A percentile compares a stretch with the other conserved stretches of the same genome.
These are phyloP conservation scores for Polietes domitor DNA, from an alignment of 2,888 invertebrate genomes.

Conservation along the genomic window DNA sequence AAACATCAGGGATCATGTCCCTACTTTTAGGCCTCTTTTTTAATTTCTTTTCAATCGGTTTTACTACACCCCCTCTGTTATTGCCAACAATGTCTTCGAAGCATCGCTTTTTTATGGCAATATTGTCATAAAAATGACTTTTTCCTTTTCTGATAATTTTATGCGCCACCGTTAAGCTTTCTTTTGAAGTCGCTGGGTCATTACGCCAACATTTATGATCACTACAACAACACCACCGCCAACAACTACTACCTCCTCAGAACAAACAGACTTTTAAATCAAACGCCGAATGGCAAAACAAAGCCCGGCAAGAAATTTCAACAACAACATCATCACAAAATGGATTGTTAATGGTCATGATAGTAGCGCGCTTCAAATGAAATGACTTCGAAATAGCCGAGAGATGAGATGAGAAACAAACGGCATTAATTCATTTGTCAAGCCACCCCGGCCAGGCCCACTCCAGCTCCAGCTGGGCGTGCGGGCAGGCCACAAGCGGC, in stretches of 20 bases:
- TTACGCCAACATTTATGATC: slow-evolving; percentile 7
- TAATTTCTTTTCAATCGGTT: too few species aligned
- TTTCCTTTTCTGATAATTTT: neutral
- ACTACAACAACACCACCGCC: neutral
- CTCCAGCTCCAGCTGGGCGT: slow-evolving; percentile 9
- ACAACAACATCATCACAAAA: slow-evolving; percentile 7
- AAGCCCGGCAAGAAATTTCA: neutral
- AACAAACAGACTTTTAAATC: slow-evolving; percentile 20
- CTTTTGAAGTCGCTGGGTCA: neutral
- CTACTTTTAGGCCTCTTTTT: too few species aligned
- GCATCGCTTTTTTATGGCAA: neutral
- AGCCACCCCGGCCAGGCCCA: slow-evolving; percentile 17
- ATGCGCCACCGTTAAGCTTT: neutral
- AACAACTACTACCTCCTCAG: neutral
- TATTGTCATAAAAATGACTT: neutral
- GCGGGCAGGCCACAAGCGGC: neutral
- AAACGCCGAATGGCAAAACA: neutral
- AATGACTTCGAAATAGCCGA: slow-evolving; percentile 21
- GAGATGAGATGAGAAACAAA: slow-evolving; percentile 11
- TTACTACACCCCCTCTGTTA: too few species aligned
- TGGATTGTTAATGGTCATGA: slow-evolving; percentile 29
- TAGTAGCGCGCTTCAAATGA: slow-evolving; percentile 25
- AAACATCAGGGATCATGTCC: too few species aligned
- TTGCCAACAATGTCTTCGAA: too few species aligned
- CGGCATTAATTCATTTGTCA: slow-evolving; percentile 60